These are phyloP conservation scores for Ammodytes dubius DNA, from an alignment of 2,113 vertebrate genomes.

Conservation along the genomic window DNA sequence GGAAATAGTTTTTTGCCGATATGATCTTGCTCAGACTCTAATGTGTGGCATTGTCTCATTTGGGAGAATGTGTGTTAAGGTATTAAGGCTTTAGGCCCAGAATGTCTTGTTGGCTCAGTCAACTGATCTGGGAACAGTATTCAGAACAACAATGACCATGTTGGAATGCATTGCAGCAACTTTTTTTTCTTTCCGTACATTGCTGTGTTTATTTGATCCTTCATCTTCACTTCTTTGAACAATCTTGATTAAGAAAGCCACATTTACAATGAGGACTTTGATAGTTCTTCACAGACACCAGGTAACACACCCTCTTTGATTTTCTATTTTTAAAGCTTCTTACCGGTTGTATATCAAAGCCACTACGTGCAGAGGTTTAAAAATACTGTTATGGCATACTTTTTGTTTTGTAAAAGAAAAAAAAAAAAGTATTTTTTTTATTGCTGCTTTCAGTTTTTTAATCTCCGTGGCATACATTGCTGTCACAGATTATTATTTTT, in stretches of 20 bases:
- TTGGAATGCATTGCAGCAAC: background rate
- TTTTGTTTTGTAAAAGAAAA: background rate
- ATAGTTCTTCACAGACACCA: background rate
- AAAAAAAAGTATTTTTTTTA: background rate
- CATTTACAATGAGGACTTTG: background rate
- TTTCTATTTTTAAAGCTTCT: background rate
- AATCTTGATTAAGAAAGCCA: background rate
- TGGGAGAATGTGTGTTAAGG: background rate
- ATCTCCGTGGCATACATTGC: background rate
- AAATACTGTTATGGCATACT: too few relatives aligned
- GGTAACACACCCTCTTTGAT: background rate
- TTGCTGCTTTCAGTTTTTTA: background rate
- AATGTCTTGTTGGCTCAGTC: background rate
- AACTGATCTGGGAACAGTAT: background rate
- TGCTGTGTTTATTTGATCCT: background rate
- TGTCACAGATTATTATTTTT: background rate
- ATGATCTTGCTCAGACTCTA: background rate
- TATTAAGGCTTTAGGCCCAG: background rate
- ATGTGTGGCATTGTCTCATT: conserved; percentile 5
- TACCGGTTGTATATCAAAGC: background rate
- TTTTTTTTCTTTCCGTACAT: background rate
- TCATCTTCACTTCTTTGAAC: background rate
- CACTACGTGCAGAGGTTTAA: background rate
- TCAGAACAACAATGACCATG: background rate
- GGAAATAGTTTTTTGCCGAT: conserved; percentile 16